Base-by-base conservation (phyloP, 2,797 vertebrate species). In the Cottoperca gobio region DNA sequence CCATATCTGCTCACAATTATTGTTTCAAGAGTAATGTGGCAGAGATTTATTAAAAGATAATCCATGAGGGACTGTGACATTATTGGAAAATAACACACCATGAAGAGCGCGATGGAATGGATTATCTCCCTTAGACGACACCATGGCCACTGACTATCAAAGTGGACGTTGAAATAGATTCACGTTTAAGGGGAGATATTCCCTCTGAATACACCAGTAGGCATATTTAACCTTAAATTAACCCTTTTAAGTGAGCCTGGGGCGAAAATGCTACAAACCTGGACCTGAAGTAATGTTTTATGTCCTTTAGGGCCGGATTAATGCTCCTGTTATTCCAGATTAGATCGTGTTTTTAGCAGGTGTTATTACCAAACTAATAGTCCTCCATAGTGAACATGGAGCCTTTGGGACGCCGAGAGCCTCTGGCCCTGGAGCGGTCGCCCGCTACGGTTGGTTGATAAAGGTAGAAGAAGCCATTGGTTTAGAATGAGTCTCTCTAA, bases 21-120 rank as follows among this genome's bases (percentile, higher is more conserved):
- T 26, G 26, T 62, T 58, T 69, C 3, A 62, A 54, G 19, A 67
- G 48, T 23, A 50, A 60, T 46, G 63, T 31, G 14, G 28, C 26
- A 11, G 7, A 58, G 45, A 48, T 33, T 50, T 33, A 35, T 45
- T n/a, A 35, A 24, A 39, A 28, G 43, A 58, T 39, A 37, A 69
- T 46, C 16, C 1, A 40, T 50, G 24, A 65, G 13, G 62, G 33
- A 60, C 42, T 13, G 21, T 39, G 23, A 48, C 12, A 2, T 59
- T 60, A 71, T 61, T 1, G 1, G 8, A 48, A 60, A 59, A 66
- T 21, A 68, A 45, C 21, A 2, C 35, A 31, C 40, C 17, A 55
- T 26, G 24, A 31, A 8, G 7, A 8, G 8, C 33, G 31, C n/a
- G n/a, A n/a, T n/a, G n/a, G n/a, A n/a, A n/a, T n/a, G n/a, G n/a